Conservation (phyloP, 2,797 vertebrate genomes). For the Eurystomus glaucurus region DNA sequence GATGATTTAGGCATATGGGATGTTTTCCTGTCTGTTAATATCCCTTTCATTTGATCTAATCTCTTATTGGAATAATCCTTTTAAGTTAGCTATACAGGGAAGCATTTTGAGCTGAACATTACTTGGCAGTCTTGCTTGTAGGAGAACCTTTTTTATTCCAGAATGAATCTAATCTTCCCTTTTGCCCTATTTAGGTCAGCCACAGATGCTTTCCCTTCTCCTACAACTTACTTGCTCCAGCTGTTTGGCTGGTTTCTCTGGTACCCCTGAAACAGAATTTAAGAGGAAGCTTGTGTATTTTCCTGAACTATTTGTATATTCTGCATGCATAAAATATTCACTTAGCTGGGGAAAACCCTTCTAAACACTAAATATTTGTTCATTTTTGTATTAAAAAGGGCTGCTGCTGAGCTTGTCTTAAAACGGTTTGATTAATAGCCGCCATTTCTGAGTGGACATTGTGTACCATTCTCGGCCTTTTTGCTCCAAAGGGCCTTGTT, state of each 20-base stretch:
- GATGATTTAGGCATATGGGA: neutral
- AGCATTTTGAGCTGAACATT: neutral
- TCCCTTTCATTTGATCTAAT: neutral
- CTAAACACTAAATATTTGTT: neutral
- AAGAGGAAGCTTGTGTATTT: slow-evolving; percentile 24
- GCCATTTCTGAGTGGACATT: neutral
- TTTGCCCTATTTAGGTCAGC: neutral
- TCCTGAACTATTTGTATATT: slow-evolving; percentile 13
- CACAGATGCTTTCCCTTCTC: neutral
- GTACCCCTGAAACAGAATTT: neutral
- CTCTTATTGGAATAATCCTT: slow-evolving; percentile 11
- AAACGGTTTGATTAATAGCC: neutral
- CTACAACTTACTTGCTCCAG: neutral
- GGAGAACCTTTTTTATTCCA: neutral
- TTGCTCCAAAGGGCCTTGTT: neutral
- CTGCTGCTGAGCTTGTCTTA: neutral
- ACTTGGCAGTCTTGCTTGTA: neutral
- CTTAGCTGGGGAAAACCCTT: neutral
- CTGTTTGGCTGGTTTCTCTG: neutral
- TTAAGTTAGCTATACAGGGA: neutral
- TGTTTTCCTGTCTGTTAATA: neutral
- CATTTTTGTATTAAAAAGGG: neutral
- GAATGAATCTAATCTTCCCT: neutral
- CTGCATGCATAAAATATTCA: neutral
- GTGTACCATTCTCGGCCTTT: neutral